phyloP scores from a whole-genome alignment of 2,888 invertebrate genomes.

The Caenorhabditis imperialis region DNA sequence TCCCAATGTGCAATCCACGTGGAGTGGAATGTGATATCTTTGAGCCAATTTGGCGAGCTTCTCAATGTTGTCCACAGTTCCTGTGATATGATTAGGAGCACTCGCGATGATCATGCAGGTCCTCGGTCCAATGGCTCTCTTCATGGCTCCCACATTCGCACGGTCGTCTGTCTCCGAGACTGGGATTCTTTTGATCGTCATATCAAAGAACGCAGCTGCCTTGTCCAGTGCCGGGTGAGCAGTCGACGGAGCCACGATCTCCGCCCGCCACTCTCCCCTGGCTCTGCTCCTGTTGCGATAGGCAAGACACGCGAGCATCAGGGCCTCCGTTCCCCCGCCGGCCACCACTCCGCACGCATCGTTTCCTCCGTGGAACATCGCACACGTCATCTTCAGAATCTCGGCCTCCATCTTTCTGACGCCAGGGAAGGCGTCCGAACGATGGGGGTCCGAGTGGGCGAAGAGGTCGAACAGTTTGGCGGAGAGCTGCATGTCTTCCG shows the following conservation, averaged over 20 bases:
- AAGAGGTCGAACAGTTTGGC: slow-evolving; percentile 84
- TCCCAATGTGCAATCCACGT: slow-evolving; percentile 96
- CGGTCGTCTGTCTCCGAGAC: slow-evolving; percentile 52
- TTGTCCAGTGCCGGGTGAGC: slow-evolving; percentile 80
- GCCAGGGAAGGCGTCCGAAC: slow-evolving; percentile 96
- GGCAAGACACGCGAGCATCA: slow-evolving; percentile 95
- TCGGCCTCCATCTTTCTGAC: slow-evolving; percentile 75
- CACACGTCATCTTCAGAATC: slow-evolving; percentile 77
- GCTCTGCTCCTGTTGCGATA: slow-evolving; percentile 85
- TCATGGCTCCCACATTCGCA: slow-evolving; percentile 54
- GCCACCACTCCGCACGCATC: slow-evolving; percentile 87
- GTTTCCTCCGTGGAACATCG: slow-evolving; percentile 88
- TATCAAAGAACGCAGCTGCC: slow-evolving; percentile 84
- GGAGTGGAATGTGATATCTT: slow-evolving; percentile 89
- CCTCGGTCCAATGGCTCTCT: slow-evolving; percentile 50
- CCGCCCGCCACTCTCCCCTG: slow-evolving; percentile 87
- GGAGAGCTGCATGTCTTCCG: slow-evolving; percentile 51
- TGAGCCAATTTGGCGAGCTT: slow-evolving; percentile 84
- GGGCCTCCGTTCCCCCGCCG: slow-evolving; percentile 96
- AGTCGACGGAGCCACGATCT: slow-evolving; percentile 82
- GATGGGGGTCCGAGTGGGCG: slow-evolving; percentile 95
- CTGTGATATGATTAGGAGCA: slow-evolving; percentile 95
- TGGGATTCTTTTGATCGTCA: slow-evolving; percentile 82
- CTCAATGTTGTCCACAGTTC: slow-evolving; percentile 92
- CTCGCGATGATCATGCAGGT: slow-evolving; percentile 86